phyloP scores from a whole-genome alignment of 2,888 invertebrate genomes.

The Noctuana brunneofusca region DNA sequence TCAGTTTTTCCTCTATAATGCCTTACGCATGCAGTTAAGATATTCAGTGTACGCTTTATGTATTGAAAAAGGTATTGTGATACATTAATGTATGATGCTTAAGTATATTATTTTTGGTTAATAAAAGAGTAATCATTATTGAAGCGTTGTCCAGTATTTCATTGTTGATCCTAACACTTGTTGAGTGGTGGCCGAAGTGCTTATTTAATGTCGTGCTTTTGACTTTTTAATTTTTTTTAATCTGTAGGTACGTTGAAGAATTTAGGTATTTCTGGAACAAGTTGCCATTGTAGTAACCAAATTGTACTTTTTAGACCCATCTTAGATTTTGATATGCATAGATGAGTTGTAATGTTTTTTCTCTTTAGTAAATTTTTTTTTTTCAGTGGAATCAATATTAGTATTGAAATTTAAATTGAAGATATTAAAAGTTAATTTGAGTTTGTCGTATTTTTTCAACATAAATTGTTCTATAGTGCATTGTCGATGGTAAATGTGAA shows the following conservation, averaged over 20 bases:
- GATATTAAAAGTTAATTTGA: not conserved
- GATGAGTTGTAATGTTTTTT: not conserved
- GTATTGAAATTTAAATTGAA: not conserved
- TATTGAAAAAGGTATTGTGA: constrained; percentile 70
- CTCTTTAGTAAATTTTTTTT: not conserved
- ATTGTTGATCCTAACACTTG: constrained; percentile 62
- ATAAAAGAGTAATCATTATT: constrained; percentile 74
- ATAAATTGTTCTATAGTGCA: constrained; percentile 19
- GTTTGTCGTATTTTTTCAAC: not conserved
- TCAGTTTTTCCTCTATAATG: constrained; percentile 4
- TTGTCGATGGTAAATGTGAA: constrained; percentile 28
- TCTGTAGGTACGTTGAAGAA: not conserved
- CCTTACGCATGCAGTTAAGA: constrained; percentile 50
- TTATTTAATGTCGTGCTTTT: not conserved
- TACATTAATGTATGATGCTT: constrained; percentile 77
- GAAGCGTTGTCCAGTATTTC: constrained; percentile 67
- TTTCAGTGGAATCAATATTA: not conserved
- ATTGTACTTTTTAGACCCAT: not conserved
- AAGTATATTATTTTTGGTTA: constrained; percentile 71
- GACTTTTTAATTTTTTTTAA: not conserved
- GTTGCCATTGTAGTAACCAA: not conserved
- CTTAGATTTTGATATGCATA: not conserved
- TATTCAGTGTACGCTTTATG: constrained; percentile 59
- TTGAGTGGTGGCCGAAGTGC: constrained; percentile 6
- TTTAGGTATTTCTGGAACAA: not conserved